phyloP scores from a whole-genome alignment of 2,888 invertebrate species.

The Empis stercorea region DNA sequence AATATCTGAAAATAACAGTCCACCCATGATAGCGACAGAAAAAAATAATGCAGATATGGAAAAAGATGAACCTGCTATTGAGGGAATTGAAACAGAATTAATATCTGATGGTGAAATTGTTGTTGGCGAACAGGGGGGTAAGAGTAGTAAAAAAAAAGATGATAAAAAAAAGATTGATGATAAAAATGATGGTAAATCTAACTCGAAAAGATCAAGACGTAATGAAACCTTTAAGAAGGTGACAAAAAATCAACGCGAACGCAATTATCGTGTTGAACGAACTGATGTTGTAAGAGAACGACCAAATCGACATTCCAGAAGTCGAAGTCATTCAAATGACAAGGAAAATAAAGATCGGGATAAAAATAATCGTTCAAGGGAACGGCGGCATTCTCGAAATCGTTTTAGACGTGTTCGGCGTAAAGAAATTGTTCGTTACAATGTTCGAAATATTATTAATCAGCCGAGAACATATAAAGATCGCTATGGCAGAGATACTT shows the following conservation, averaged over 20 bases:
- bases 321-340: constrained; percentile 22
- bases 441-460: constrained; percentile 61
- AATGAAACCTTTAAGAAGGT: constrained; percentile 66
- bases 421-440: constrained; percentile 69
- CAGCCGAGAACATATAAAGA: constrained; percentile 51
- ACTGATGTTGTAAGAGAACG: constrained; percentile 22
- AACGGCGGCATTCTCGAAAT: constrained; percentile 18
- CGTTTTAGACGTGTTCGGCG: constrained; percentile 40
- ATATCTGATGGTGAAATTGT: constrained; percentile 57
- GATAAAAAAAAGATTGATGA: constrained; percentile 36
- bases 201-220: constrained; percentile 11
- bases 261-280: constrained; percentile 64
- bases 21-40: not conserved
- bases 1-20: not conserved
- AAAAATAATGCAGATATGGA: constrained; percentile 4
- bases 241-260: constrained; percentile 60
- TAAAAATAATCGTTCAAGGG: constrained; percentile 23
- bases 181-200: constrained; percentile 12
- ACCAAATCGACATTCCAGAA: constrained; percentile 10
- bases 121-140: constrained; percentile 14
- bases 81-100: constrained; percentile 57
- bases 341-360: constrained; percentile 24
- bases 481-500: constrained; percentile 64
- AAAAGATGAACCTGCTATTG: constrained; percentile 23
- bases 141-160: constrained; percentile 22